These are phyloP conservation scores for Chloropsis cyanopogon DNA, from an alignment of 2,113 vertebrate species.

Conservation along the genomic window DNA sequence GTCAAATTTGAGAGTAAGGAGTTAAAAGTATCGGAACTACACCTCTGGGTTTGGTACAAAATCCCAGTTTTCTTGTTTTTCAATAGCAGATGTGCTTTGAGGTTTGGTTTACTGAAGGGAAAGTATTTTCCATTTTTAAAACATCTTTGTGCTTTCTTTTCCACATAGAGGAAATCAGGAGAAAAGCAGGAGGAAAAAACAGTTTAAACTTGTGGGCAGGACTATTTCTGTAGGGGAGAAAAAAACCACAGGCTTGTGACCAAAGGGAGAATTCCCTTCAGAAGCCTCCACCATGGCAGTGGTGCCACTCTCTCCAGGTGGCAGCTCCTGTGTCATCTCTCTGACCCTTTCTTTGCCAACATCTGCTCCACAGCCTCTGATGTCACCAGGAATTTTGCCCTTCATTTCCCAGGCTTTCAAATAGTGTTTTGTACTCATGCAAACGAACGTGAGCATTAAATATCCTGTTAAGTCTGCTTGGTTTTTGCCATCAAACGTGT, in stretches of 20 bases:
- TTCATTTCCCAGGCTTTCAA: background rate
- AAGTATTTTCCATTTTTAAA: conserved; percentile 1
- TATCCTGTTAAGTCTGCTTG: background rate
- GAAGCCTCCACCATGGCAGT: background rate
- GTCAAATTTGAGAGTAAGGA: background rate
- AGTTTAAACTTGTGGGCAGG: background rate
- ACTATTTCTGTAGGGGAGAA: background rate
- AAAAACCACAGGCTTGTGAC: background rate
- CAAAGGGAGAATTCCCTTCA: background rate
- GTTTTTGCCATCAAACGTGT: conserved; percentile 31
- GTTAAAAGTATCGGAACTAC: background rate
- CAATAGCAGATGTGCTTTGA: background rate
- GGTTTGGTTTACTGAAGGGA: background rate
- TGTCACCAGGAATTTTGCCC: background rate
- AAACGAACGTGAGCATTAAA: background rate
- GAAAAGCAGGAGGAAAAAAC: background rate
- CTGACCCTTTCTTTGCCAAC: background rate
- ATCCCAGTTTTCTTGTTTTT: background rate
- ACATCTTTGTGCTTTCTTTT: background rate
- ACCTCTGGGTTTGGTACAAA: background rate
- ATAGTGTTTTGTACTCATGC: background rate
- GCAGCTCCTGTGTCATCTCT: background rate
- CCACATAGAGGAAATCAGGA: background rate
- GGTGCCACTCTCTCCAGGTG: background rate
- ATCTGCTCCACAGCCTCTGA: background rate